These are phyloP conservation scores for Sphecodes monilicornis DNA, from an alignment of 2,888 invertebrate species.

Conservation along the genomic window DNA sequence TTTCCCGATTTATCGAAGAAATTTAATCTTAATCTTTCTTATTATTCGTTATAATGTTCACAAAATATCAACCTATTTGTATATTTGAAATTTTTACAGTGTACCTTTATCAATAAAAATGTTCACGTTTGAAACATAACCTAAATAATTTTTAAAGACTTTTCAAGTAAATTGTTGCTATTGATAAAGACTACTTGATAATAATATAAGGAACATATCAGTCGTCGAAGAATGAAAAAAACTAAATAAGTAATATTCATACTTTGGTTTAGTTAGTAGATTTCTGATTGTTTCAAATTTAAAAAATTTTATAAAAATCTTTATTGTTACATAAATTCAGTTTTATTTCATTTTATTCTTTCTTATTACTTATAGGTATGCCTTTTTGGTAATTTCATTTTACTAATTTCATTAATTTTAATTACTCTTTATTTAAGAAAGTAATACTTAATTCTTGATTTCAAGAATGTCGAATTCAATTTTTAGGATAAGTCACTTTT, in stretches of 20 bases:
- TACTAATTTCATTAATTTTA: background rate
- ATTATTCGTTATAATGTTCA: background rate
- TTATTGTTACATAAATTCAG: constrained; percentile 2
- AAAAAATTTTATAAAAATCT: background rate
- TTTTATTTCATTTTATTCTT: too few relatives aligned
- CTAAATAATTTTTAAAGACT: constrained; percentile 23
- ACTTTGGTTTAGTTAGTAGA: background rate
- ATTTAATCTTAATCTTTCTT: background rate
- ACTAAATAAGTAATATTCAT: background rate
- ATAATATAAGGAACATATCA: background rate
- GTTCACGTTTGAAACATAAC: constrained; percentile 43
- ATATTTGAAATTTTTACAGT: background rate
- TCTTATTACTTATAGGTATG: background rate
- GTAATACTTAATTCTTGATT: background rate
- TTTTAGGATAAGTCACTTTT: background rate
- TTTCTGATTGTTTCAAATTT: background rate
- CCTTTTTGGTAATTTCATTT: background rate
- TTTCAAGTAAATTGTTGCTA: constrained; percentile 8
- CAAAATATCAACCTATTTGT: background rate
- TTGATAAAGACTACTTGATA: background rate
- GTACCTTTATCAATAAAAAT: constrained; percentile 6
- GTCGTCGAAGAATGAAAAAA: background rate
- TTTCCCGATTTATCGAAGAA: background rate
- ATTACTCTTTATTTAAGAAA: background rate
- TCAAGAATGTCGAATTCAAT: background rate